These are phyloP conservation scores for Papilio elwesi DNA, from an alignment of 2,888 invertebrate genomes.

Conservation along the genomic window DNA sequence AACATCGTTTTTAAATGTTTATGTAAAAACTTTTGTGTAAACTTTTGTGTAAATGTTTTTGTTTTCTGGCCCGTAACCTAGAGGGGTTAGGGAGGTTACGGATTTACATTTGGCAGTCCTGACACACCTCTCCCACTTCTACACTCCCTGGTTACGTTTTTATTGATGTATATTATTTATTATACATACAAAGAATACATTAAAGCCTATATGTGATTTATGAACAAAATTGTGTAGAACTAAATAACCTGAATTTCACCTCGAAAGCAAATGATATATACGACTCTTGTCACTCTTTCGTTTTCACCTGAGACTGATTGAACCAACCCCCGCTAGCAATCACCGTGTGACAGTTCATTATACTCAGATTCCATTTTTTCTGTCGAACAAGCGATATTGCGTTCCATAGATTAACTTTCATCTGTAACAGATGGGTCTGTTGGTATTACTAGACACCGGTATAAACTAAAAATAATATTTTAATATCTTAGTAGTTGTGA, in stretches of 20 bases:
- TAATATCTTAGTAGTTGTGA: neutral
- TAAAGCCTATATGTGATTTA: too few species aligned
- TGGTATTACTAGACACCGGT: neutral
- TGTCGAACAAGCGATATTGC: constrained; percentile 7
- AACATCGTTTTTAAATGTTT: too few species aligned
- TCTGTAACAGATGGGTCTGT: constrained; percentile 4
- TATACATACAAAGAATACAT: too few species aligned
- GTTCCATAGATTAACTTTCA: constrained; percentile 17
- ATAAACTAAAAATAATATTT: constrained; percentile 1
- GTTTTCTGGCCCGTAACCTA: too few species aligned
- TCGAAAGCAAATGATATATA: constrained; percentile 9
- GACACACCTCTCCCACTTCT: too few species aligned
- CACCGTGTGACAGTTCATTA: constrained; percentile 31
- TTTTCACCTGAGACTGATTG: constrained; percentile 26
- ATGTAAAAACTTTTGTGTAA: too few species aligned
- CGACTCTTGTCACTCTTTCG: neutral
- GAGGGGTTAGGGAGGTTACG: too few species aligned
- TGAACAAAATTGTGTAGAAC: too few species aligned
- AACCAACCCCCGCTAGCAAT: constrained; percentile 18
- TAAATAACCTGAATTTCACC: neutral
- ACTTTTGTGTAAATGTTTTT: too few species aligned
- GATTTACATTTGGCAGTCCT: too few species aligned
- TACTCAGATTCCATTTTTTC: constrained; percentile 11
- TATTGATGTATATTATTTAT: too few species aligned
- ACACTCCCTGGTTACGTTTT: too few species aligned